Evolutionary conservation across 2,113 vertebrate genomes (phyloP).

Genomic region (Garra rufa): DNA sequence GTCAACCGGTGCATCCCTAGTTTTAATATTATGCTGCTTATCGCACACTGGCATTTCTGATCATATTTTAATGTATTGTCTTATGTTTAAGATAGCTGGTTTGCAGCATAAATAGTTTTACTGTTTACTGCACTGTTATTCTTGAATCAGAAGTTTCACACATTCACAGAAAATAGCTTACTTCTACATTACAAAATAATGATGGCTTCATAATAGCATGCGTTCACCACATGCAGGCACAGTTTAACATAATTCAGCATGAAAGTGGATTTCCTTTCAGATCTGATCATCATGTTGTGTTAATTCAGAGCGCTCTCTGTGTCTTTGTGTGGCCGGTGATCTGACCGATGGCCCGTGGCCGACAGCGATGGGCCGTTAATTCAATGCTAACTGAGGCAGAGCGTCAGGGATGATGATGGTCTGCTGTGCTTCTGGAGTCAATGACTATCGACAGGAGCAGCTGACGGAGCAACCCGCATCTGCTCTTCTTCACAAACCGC

Average conservation of each 20-base stretch:
- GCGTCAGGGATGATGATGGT: background rate
- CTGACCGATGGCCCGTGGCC: background rate
- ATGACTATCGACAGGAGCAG: background rate
- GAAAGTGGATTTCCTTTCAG: background rate
- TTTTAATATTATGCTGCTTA: too few species aligned
- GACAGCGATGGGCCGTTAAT: background rate
- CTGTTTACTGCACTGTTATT: too few species aligned
- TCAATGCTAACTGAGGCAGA: background rate
- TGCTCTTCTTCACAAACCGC: background rate
- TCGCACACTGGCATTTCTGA: too few species aligned
- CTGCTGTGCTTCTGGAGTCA: background rate
- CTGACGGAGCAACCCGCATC: background rate
- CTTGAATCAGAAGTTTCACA: too few species aligned
- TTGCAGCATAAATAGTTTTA: too few species aligned
- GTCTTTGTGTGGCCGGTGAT: background rate
- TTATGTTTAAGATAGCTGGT: too few species aligned
- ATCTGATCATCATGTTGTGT: background rate
- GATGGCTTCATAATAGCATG: too few species aligned
- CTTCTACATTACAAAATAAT: too few species aligned
- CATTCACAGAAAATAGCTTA: too few species aligned
- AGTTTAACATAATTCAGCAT: background rate
- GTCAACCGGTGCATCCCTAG: too few species aligned
- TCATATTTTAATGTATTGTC: too few species aligned
- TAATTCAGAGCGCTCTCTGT: background rate
- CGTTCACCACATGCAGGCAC: too few species aligned